Conservation (phyloP, 2,888 invertebrate species). For the Coecobrya sp. region DNA sequence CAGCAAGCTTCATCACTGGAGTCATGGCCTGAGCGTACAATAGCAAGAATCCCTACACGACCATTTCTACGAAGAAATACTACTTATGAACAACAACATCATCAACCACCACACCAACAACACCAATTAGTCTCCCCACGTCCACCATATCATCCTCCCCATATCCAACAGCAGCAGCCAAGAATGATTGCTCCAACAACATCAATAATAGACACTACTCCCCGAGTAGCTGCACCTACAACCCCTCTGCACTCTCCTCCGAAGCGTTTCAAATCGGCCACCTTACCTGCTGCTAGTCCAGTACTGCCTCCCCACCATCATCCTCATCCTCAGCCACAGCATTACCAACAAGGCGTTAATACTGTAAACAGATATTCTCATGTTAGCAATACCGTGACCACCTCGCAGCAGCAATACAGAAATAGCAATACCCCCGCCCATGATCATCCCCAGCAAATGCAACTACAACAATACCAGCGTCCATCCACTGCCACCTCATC, state of each 20-base stretch:
- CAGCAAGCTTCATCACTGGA: slow-evolving; percentile 41
- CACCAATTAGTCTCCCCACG: background rate
- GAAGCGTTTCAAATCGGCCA: slow-evolving; percentile 57
- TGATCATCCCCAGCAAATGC: background rate
- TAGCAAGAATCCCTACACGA: slow-evolving; percentile 71
- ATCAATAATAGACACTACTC: background rate
- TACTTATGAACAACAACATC: slow-evolving; percentile 32
- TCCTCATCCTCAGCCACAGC: background rate
- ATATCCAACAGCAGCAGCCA: background rate
- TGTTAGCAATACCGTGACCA: background rate
- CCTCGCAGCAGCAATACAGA: background rate
- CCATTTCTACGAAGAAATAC: slow-evolving; percentile 53
- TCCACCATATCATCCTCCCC: background rate
- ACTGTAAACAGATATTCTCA: background rate
- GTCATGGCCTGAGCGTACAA: slow-evolving; percentile 64
- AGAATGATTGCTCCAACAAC: background rate
- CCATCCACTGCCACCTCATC: too few species aligned
- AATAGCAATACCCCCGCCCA: background rate
- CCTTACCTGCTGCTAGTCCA: slow-evolving; percentile 10
- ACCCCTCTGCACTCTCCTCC: slow-evolving; percentile 57
- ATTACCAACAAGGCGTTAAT: background rate
- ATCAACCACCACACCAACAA: slow-evolving; percentile 20
- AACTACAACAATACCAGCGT: background rate
- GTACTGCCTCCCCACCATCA: background rate
- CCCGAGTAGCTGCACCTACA: background rate